Base-by-base conservation (phyloP, 2,797 vertebrate genomes). In the Acanthornis magna region DNA sequence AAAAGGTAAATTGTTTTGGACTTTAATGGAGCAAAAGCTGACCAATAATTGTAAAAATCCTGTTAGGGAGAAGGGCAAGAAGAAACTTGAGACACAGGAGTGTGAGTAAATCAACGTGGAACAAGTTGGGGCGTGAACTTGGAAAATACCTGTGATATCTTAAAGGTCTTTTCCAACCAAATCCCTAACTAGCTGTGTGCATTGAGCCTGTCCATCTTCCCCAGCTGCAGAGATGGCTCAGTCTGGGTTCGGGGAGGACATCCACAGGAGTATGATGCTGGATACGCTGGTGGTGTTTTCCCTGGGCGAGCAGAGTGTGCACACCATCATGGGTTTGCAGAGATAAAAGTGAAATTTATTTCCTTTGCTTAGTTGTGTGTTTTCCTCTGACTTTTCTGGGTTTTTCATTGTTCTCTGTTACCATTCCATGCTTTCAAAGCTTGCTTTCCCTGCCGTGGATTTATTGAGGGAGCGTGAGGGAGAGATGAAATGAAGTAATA, bases 401-500 rank as follows among this genome's bases (percentile, higher is more conserved):
- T 30, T 54, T 91, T 67, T 36, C 27, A 10, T 54, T 62, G 13
- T 84, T 88, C 34, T 50, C 34, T 82, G 55, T 77, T 91, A 40
- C 60, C 22, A 16, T 57, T 79, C 43, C 57, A 17, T 63, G 67
- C 60, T 92, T 91, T 84, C 76, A 76, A 34, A 75, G 32, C 51
- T 81, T 88, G 20, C 38, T 85, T 94, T 86, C 22, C 29, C 36
- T 88, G 66, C 58, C 58, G 92, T 0, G 2, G 50, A 86, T 95
- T 91, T 95, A 91, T 85, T 89, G 89, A 94, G 77, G 63, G 54
- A 94, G 53, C 85, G 68, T 1, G 9, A 87, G 74, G 67, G 48
- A 54, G 92, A 93, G 94, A 94, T 76, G 85, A 96, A 97, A 93
- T 58, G 73, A 93, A 97, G 89, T 80, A 74, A 76, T 94, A 73